Conservation (phyloP, 2,888 invertebrate species). For the Gandaritis pyraliata region DNA sequence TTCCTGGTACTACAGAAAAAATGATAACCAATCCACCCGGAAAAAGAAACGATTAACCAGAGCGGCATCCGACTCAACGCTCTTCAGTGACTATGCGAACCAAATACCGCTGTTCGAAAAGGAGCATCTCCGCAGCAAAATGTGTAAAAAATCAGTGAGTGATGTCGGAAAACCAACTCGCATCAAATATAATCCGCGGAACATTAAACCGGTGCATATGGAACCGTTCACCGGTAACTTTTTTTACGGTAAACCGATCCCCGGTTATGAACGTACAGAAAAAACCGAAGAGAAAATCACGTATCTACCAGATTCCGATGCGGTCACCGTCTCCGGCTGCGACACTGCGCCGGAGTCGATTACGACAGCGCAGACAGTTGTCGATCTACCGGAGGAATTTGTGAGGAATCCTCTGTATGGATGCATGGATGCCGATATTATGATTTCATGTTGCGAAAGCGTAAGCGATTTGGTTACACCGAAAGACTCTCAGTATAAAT, state of each 20-base stretch:
- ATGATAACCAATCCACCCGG: constrained; percentile 63
- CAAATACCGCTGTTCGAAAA: constrained; percentile 78
- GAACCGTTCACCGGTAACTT: constrained; percentile 80
- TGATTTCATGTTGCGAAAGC: constrained; percentile 62
- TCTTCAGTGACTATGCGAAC: constrained; percentile 81
- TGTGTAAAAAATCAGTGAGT: constrained; percentile 73
- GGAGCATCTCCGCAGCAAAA: constrained; percentile 61
- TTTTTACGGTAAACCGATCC: constrained; percentile 76
- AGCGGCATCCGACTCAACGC: constrained; percentile 78
- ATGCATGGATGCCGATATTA: constrained; percentile 64
- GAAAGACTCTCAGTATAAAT: constrained; percentile 72
- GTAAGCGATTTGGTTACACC: constrained; percentile 61
- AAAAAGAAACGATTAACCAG: constrained; percentile 68
- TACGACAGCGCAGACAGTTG: constrained; percentile 66
- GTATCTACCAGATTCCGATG: constrained; percentile 77
- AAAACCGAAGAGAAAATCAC: constrained; percentile 74
- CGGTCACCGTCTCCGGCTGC: constrained; percentile 69
- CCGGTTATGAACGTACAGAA: constrained; percentile 67
- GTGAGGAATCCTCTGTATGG: constrained; percentile 77
- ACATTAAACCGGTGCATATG: constrained; percentile 72
- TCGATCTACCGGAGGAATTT: constrained; percentile 67
- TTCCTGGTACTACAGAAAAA: constrained; percentile 81
- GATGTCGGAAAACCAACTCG: constrained; percentile 70
- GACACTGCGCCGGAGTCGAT: constrained; percentile 68
- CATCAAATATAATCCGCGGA: constrained; percentile 66